A percentile compares a stretch with the other conserved stretches of the same genome.
Evolutionary conservation across 2,113 vertebrate species (phyloP).

Genomic region (Pterocles burchelli): DNA sequence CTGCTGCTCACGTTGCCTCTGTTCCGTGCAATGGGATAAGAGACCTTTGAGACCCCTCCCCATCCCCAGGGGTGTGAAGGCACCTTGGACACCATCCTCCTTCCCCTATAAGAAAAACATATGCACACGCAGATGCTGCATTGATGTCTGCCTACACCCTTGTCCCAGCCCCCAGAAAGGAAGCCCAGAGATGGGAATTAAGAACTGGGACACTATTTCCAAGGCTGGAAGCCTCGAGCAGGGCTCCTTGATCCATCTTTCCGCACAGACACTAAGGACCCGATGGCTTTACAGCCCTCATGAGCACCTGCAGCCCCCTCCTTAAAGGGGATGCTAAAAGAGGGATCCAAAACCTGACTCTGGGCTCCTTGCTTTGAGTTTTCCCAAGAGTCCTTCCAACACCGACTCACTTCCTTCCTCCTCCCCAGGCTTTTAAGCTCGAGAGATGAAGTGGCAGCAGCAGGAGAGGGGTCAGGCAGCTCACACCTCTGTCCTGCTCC

Average conservation of each 20-base stretch:
- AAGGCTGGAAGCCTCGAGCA: neutral
- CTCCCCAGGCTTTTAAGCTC: neutral
- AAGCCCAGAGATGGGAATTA: neutral
- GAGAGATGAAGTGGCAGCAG: neutral
- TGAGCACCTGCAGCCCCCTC: neutral
- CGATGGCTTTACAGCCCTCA: rapidly evolving
- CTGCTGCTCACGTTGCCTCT: rapidly evolving
- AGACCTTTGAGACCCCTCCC: neutral
- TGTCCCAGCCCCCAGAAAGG: neutral
- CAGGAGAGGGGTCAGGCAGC: neutral
- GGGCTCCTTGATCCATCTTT: neutral
- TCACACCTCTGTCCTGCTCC: neutral
- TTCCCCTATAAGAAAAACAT: neutral
- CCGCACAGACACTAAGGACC: neutral
- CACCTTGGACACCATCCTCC: neutral
- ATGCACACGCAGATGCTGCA: rapidly evolving
- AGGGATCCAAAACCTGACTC: neutral
- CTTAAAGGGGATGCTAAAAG: neutral
- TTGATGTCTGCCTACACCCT: neutral
- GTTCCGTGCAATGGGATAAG: rapidly evolving
- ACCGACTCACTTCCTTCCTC: neutral
- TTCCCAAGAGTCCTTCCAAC: neutral
- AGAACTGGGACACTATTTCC: neutral
- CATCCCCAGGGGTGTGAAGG: rapidly evolving
- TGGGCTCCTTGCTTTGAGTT: neutral